Conservation (phyloP, 2,797 vertebrate genomes). For the Chanos chanos region DNA sequence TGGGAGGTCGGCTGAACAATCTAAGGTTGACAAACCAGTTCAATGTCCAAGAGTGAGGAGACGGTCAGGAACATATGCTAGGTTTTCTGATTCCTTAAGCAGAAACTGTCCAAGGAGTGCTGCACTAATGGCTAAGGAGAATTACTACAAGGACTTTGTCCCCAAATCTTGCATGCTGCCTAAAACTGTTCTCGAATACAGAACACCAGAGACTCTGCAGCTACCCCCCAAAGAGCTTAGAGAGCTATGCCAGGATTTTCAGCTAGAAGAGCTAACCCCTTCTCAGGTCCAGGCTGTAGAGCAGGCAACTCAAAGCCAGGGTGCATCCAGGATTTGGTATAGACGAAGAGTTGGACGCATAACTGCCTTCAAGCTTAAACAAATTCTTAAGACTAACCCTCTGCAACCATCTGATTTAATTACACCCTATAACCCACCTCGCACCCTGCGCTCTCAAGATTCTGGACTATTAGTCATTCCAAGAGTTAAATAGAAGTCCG, state of each 20-base stretch:
- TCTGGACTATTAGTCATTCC: too few relatives aligned
- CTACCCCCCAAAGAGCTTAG: too few relatives aligned
- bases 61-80: neutral
- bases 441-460: too few relatives aligned
- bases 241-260: conserved; percentile 9
- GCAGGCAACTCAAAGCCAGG: conserved; percentile 24
- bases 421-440: too few relatives aligned
- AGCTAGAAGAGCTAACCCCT: conserved; percentile 13
- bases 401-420: too few relatives aligned
- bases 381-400: too few relatives aligned
- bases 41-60: conserved; percentile 13
- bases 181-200: conserved; percentile 1
- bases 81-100: neutral
- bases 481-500: too few relatives aligned
- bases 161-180: neutral
- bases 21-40: neutral
- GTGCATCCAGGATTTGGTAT: conserved; percentile 17
- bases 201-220: conserved; percentile 16
- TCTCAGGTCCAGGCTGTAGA: conserved; percentile 30
- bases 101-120: conserved; percentile 15
- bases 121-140: conserved; percentile 2
- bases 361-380: conserved; percentile 19
- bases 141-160: neutral
- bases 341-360: conserved; percentile 12
- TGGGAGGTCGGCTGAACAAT: conserved; percentile 13